Base-by-base conservation (phyloP, 1,140 invertebrate species). In the Diorhabda elongata region DNA sequence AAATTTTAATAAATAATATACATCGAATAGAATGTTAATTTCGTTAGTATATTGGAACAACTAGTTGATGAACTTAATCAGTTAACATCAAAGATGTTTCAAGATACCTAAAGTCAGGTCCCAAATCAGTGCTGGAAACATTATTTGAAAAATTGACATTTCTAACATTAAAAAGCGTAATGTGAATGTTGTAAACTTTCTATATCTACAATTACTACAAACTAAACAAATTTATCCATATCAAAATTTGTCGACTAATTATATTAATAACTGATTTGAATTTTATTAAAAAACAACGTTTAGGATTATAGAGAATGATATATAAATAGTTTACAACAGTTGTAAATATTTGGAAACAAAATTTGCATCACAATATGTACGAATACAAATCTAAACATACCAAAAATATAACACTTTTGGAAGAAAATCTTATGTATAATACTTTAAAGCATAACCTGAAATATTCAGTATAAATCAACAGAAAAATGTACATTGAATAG, bases 381-480 rank as follows among this genome's bases (percentile, higher is more conserved):
- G 47, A n/a, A 3, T n/a, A 52, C n/a, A 52, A 2, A 52, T 52
- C 6, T 52, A 52, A 52, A 52, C 47, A 52, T 26, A 26, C 26
- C 26, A 26, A 26, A 26, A 26, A 26, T 26, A 26, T 52, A 52
- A 52, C 47, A 52, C 47, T 52, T 52, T 52, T 52, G 47, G n/a
- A 52, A 52, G 47, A 52, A 52, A 52, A 52, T 52, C 47, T 52
- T 52, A 52, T 52, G n/a, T n/a, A 52, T 52, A 52, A 52, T 52
- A 52, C 47, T 52, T 52, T 52, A n/a, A 52, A 52, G 47, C n/a
- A 52, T 52, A 26, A 52, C 47, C 47, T 52, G 47, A 52, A 52
- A 52, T 52, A 52, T 6, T 52, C 47, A 52, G n/a, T 26, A 26
- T n/a, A 52, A 52, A 52, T 8, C n/a, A 52, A 52, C 47, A 52